Conservation (phyloP, 2,113 vertebrate species). For the Cepphus grylle region DNA sequence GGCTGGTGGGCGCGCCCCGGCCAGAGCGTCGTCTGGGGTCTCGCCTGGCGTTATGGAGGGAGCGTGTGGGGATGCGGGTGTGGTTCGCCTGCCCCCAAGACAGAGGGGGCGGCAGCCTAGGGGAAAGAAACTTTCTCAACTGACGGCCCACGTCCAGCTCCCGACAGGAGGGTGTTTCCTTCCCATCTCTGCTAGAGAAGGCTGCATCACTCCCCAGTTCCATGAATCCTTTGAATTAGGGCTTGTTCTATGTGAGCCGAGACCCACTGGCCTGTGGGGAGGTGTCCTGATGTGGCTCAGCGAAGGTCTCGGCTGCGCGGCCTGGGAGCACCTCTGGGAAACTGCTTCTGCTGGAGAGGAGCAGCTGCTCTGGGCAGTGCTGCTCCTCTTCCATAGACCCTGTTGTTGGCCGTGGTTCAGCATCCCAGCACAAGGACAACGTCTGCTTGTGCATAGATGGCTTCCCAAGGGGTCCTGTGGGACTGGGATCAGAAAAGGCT, state of each 20-base stretch:
- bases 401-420: not conserved
- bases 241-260: not conserved
- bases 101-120: fast-evolving
- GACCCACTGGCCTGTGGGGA: not conserved
- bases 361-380: not conserved
- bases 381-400: not conserved
- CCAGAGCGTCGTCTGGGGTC: not conserved
- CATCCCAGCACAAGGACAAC: fast-evolving
- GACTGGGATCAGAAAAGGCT: not conserved
- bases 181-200: not conserved
- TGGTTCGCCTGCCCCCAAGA: fast-evolving
- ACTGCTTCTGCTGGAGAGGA: fast-evolving
- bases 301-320: fast-evolving
- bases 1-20: too few relatives aligned
- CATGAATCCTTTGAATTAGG: fast-evolving
- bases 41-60: fast-evolving
- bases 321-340: not conserved
- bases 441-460: fast-evolving
- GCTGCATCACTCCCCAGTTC: too few relatives aligned
- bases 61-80: not conserved
- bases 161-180: fast-evolving
- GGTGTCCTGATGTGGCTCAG: not conserved
- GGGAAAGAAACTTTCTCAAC: fast-evolving
- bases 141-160: fast-evolving
- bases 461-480: not conserved